Evolutionary conservation across 2,113 vertebrate species (phyloP).

Genomic region (Asarcornis scutulata): DNA sequence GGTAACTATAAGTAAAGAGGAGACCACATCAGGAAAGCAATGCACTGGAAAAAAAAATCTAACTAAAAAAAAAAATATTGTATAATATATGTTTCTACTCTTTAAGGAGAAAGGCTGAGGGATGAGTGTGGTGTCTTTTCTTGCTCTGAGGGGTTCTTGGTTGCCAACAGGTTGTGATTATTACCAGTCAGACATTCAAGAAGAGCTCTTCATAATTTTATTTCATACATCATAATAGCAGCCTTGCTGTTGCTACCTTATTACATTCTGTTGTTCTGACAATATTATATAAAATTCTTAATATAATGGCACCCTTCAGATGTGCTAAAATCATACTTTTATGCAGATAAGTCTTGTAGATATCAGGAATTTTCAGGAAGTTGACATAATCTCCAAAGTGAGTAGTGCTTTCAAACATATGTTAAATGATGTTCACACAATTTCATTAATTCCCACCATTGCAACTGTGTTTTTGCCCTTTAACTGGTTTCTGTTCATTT

Average conservation of each 20-base stretch:
- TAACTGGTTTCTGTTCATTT: neutral
- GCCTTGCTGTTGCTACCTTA: neutral
- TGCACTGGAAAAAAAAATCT: neutral
- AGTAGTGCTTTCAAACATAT: neutral
- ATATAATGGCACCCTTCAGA: neutral
- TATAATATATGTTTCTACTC: neutral
- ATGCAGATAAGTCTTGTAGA: neutral
- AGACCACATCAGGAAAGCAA: neutral
- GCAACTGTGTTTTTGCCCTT: neutral
- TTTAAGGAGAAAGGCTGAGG: neutral
- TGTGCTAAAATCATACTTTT: neutral
- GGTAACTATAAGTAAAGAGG: neutral
- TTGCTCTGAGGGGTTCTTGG: neutral
- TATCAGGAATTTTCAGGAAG: neutral
- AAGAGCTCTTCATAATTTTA: neutral
- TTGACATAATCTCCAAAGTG: neutral
- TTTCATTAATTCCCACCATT: neutral
- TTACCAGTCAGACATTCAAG: neutral
- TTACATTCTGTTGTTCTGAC: slow-evolving; percentile 13
- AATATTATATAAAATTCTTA: neutral
- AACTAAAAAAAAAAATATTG: neutral
- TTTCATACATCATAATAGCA: neutral
- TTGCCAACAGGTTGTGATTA: neutral
- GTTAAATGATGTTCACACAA: neutral
- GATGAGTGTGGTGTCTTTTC: neutral